These are phyloP conservation scores for Muscicapa adusta DNA, from an alignment of 2,113 vertebrate genomes.

Conservation along the genomic window DNA sequence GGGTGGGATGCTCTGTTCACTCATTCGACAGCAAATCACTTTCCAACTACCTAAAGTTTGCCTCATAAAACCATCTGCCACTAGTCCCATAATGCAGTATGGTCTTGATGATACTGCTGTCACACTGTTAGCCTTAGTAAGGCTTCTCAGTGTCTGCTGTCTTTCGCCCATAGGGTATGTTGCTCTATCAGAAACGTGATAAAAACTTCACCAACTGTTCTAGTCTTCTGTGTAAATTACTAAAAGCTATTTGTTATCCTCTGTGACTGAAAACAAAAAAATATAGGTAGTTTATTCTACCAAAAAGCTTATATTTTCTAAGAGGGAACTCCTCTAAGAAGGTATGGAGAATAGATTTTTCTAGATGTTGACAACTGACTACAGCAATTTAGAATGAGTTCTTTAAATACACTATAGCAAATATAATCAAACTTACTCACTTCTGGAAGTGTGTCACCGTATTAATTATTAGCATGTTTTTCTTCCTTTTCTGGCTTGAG, in stretches of 20 bases:
- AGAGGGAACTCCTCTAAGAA: neutral
- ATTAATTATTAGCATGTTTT: neutral
- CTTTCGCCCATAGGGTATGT: neutral
- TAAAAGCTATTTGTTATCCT: neutral
- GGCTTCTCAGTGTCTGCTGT: neutral
- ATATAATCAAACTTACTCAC: neutral
- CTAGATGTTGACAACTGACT: neutral
- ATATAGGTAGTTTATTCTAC: neutral
- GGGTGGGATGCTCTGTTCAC: neutral
- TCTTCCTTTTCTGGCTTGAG: neutral
- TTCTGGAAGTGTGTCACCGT: neutral
- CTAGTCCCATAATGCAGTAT: neutral
- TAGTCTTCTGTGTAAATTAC: neutral
- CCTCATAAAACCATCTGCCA: neutral
- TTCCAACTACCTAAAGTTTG: neutral
- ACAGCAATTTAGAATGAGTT: neutral
- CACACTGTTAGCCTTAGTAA: neutral
- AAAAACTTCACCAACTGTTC: neutral
- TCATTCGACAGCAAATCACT: neutral
- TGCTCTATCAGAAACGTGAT: neutral
- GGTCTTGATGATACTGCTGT: neutral
- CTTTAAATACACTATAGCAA: neutral
- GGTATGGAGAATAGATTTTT: neutral
- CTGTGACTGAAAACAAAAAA: neutral
- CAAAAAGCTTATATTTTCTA: neutral